Base-by-base conservation (phyloP, 2,888 invertebrate species). In the Phytoseiulus persimilis region DNA sequence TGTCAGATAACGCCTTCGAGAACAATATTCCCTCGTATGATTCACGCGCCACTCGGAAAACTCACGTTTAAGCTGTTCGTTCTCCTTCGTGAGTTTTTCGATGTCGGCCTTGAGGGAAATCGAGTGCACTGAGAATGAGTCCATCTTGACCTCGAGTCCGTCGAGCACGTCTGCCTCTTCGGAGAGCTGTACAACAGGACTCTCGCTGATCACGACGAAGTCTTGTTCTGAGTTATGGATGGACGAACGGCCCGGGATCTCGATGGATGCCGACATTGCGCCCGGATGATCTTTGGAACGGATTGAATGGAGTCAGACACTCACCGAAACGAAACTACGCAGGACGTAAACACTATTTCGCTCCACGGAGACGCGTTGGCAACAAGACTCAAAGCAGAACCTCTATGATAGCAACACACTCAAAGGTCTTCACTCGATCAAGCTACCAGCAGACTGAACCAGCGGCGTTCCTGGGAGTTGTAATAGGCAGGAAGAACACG, bases 121-220 rank as follows among this genome's bases (percentile, higher is more conserved):
- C 32, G 87, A 87, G n/a, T 87, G 87, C 18, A 87, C 87, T 5
- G 33, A 23, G 18, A 65, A 65, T 2, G 65, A 65, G 28, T 65
- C 65, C 65, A 65, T 65, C 65, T 65, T 65, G 65, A 65, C 23
- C 18, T 65, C 65, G 28, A 65, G 65, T 65, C 65, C 65, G 65
- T 65, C 65, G 23, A 65, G 65, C 5, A 65, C 65, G 18, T 65
- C 65, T 1, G 5, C 39, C 9, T 28, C 87, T 32, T 87, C 87
- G 33, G 87, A 87, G 6, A 87, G 23, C 28, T 87, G 45, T 33
- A 31, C 87, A 18, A 31, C 87, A 23, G 87, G 87, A 45, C 87
- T 87, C 23, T 87, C 87, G 33, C 39, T 33, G 45, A 87, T 33
- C 39, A 87, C 87, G 45, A 87, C 87, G 87, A 87, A 87, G 87